Percentiles rank a stretch among this genome's conserved stretches.
These are phyloP conservation scores for Meles meles DNA, from an alignment of 2,113 vertebrate species.

Conservation along the genomic window DNA sequence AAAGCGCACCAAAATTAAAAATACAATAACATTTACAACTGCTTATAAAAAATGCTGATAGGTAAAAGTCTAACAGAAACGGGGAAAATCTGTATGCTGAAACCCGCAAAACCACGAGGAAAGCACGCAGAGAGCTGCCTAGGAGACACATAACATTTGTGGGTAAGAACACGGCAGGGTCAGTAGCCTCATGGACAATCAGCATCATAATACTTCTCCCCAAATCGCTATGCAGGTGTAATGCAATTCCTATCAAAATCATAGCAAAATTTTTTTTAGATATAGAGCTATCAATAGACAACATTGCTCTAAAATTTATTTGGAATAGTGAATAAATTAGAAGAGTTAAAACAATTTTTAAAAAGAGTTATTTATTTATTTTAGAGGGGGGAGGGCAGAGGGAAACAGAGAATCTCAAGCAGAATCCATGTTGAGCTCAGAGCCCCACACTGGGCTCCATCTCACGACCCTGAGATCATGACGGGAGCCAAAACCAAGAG, in stretches of 20 bases:
- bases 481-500: neutral
- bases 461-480: neutral
- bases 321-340: neutral
- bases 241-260: neutral
- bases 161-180: neutral
- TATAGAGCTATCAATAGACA: neutral
- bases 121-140: neutral
- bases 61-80: neutral
- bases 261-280: neutral
- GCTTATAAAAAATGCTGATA: neutral
- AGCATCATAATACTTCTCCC: neutral
- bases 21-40: neutral
- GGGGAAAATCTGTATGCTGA: neutral
- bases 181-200: neutral
- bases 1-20: neutral
- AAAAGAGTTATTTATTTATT: neutral
- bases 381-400: neutral
- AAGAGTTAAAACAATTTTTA: neutral
- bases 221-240: neutral
- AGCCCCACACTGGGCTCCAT: neutral
- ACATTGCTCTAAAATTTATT: neutral
- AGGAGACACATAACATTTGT: neutral
- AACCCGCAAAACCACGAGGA: neutral
- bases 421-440: neutral
- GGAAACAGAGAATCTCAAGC: neutral